phyloP scores from a whole-genome alignment of 2,113 vertebrate genomes.

The Rhadina sibilatrix region DNA sequence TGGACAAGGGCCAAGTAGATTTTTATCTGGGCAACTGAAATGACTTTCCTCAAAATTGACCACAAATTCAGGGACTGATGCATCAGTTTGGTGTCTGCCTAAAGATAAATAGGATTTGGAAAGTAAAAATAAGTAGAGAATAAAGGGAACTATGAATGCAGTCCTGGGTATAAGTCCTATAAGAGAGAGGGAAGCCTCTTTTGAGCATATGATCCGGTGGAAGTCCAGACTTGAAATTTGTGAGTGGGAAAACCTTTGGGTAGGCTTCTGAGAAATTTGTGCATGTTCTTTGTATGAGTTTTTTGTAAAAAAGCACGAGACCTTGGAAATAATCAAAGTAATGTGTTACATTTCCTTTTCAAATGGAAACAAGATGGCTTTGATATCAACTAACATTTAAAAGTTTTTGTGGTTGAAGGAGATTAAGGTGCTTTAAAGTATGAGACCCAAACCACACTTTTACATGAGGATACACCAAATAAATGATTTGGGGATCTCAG shows the following conservation, averaged over 20 bases:
- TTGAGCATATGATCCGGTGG: background rate
- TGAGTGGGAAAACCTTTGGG: background rate
- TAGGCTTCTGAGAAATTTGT: background rate
- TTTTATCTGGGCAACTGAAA: background rate
- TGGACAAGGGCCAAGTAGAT: background rate
- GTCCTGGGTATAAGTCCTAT: background rate
- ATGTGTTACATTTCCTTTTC: background rate
- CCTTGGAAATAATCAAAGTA: background rate
- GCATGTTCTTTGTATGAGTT: background rate
- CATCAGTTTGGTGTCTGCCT: background rate
- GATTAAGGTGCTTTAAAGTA: background rate
- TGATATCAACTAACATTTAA: background rate
- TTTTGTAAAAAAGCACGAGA: background rate
- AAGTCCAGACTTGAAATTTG: background rate
- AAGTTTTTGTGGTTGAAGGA: background rate
- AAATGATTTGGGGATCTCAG: background rate
- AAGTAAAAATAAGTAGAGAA: background rate
- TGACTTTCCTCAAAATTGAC: background rate
- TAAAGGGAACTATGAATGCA: background rate
- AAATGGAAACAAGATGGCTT: background rate
- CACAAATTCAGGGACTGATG: background rate
- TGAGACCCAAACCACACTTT: background rate
- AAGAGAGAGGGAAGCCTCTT: background rate
- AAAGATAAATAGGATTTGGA: background rate
- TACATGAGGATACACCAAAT: background rate